A percentile compares a stretch with the other conserved stretches of the same genome.
Evolutionary conservation across 2,888 invertebrate species (phyloP).

Genomic region (Caradrina clavipalpis): DNA sequence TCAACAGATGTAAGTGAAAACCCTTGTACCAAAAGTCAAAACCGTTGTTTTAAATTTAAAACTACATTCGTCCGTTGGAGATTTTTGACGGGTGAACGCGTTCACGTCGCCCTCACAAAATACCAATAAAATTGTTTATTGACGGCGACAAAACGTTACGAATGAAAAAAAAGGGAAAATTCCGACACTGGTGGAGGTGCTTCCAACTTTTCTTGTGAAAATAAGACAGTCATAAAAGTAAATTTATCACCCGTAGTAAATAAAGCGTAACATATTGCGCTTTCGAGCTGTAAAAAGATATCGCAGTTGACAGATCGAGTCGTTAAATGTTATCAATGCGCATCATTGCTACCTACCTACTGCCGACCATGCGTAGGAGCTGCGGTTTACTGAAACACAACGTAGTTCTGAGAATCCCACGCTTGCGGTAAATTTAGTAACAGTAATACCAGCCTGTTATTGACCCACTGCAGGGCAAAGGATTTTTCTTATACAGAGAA

Average conservation of each 20-base stretch:
- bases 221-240: slow-evolving; percentile 87
- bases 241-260: slow-evolving; percentile 87
- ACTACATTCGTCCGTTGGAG: slow-evolving; percentile 34
- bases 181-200: slow-evolving; percentile 69
- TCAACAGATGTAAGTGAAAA: slow-evolving; percentile 41
- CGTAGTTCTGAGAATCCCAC: neutral
- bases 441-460: too few species aligned
- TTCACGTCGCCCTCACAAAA: slow-evolving; percentile 65
- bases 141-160: slow-evolving; percentile 70
- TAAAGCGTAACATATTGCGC: slow-evolving; percentile 86
- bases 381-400: slow-evolving; percentile 4
- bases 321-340: slow-evolving; percentile 74
- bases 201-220: slow-evolving; percentile 79
- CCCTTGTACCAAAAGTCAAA: slow-evolving; percentile 41
- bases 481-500: too few species aligned
- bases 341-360: slow-evolving; percentile 47
- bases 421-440: too few species aligned
- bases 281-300: slow-evolving; percentile 80
- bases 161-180: slow-evolving; percentile 78
- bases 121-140: slow-evolving; percentile 85
- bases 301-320: slow-evolving; percentile 72
- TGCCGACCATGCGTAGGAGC: slow-evolving; percentile 12
- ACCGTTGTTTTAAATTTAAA: slow-evolving; percentile 51
- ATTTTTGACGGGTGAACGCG: slow-evolving; percentile 59
- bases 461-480: too few species aligned